Evolutionary conservation across 2,113 vertebrate genomes (phyloP).

Genomic region (Cariama cristata): DNA sequence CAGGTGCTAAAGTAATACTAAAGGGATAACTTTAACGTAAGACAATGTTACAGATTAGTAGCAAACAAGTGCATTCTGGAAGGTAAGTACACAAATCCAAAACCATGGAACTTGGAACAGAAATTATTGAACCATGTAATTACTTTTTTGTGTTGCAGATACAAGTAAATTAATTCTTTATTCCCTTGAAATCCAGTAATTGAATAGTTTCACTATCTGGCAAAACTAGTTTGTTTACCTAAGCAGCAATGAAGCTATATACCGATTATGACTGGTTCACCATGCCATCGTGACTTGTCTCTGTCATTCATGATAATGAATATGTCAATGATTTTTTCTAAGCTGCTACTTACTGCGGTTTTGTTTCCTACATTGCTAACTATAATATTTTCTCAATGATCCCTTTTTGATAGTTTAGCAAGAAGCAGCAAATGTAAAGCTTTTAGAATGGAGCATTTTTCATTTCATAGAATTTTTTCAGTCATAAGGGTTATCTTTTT

Average conservation of each 20-base stretch:
- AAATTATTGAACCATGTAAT: not conserved
- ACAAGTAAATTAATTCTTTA: not conserved
- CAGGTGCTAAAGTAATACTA: not conserved
- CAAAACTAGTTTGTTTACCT: not conserved
- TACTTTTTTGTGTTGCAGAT: not conserved
- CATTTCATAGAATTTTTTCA: conserved; percentile 3
- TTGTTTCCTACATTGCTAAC: not conserved
- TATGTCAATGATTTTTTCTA: not conserved
- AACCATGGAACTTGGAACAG: not conserved
- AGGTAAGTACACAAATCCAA: not conserved
- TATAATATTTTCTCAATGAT: not conserved
- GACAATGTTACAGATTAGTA: not conserved
- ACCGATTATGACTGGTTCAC: not conserved
- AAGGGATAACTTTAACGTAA: not conserved
- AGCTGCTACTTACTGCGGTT: not conserved
- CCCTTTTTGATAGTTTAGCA: not conserved
- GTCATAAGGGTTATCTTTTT: not conserved
- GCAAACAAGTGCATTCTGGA: not conserved
- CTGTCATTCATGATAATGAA: not conserved
- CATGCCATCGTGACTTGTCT: not conserved
- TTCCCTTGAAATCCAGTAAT: not conserved
- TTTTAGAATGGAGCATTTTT: not conserved
- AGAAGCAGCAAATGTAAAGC: not conserved
- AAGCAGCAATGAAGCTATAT: not conserved
- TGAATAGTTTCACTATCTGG: not conserved